Conservation (phyloP, 2,888 invertebrate species). For the Rhaphigaster nebulosa region DNA sequence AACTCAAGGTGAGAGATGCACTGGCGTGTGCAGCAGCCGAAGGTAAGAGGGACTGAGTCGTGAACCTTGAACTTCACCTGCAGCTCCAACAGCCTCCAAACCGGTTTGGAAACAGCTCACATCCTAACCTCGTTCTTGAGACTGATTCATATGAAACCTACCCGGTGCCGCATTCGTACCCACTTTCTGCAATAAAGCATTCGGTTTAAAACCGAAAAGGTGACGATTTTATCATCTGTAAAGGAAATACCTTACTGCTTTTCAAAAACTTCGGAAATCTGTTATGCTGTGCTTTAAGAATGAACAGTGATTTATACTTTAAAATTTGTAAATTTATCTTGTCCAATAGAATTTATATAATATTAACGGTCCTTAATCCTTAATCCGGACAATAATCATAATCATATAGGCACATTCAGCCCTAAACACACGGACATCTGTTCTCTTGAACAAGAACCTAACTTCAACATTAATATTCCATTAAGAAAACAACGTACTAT, state of each 20-base stretch:
- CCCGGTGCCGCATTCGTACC: background rate
- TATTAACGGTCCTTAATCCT: too few relatives aligned
- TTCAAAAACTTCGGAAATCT: background rate
- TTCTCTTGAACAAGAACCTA: too few relatives aligned
- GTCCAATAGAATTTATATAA: too few relatives aligned
- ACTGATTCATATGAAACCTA: conserved; percentile 15
- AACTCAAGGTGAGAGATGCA: background rate
- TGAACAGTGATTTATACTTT: too few relatives aligned
- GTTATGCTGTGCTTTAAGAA: too few relatives aligned
- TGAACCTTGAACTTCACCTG: conserved; percentile 41
- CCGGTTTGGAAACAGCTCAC: conserved; percentile 28
- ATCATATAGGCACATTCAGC: too few relatives aligned
- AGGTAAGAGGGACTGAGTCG: background rate
- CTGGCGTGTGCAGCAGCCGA: background rate
- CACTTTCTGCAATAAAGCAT: background rate
- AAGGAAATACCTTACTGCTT: background rate
- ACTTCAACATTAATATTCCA: too few relatives aligned
- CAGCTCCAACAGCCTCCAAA: background rate
- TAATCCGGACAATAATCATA: too few relatives aligned
- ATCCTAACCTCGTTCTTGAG: background rate
- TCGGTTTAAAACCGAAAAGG: background rate
- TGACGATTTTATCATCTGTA: too few relatives aligned
- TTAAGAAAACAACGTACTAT: too few relatives aligned
- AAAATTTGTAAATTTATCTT: too few relatives aligned
- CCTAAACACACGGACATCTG: too few relatives aligned